Conservation (phyloP, 2,888 invertebrate genomes). For the Philonicus albiceps region DNA sequence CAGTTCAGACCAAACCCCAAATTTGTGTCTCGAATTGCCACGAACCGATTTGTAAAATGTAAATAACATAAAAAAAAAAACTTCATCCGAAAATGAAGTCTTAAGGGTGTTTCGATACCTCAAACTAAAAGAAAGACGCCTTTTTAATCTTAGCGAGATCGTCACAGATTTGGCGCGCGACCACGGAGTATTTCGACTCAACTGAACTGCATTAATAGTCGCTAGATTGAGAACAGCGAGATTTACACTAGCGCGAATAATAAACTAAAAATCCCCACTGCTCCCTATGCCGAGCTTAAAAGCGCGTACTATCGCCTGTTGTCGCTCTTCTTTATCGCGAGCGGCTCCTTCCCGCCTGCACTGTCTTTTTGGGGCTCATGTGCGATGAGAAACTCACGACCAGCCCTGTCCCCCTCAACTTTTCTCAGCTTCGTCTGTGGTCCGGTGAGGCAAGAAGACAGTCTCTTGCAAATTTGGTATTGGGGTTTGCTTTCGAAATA, state of each 20-base stretch:
- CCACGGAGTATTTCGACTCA: not conserved
- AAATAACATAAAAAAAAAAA: not conserved
- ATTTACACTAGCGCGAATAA: not conserved
- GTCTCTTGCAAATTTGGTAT: not conserved
- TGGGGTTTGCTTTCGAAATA: not conserved
- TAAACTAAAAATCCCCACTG: not conserved
- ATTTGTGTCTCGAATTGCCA: not conserved
- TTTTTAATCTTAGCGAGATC: not conserved
- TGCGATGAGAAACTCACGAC: not conserved
- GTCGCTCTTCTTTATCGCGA: not conserved
- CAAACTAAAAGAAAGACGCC: not conserved
- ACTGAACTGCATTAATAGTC: slow-evolving; percentile 11
- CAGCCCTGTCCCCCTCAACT: not conserved
- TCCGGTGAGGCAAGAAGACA: not conserved
- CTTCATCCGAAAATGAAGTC: not conserved
- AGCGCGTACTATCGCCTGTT: not conserved
- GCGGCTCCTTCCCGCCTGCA: not conserved
- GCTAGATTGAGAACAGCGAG: slow-evolving; percentile 11
- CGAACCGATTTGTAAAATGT: not conserved
- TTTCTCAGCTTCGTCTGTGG: not conserved
- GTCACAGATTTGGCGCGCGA: not conserved
- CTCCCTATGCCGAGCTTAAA: not conserved
- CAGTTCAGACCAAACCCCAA: not conserved
- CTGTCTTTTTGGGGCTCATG: not conserved
- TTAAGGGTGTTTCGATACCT: not conserved